Evolutionary conservation across 37 sponge, comb jelly and placozoan genomes (phyloP), one percentile per base, ranked within the genome.

Genomic region (Amphimedon queenslandica): DNA sequence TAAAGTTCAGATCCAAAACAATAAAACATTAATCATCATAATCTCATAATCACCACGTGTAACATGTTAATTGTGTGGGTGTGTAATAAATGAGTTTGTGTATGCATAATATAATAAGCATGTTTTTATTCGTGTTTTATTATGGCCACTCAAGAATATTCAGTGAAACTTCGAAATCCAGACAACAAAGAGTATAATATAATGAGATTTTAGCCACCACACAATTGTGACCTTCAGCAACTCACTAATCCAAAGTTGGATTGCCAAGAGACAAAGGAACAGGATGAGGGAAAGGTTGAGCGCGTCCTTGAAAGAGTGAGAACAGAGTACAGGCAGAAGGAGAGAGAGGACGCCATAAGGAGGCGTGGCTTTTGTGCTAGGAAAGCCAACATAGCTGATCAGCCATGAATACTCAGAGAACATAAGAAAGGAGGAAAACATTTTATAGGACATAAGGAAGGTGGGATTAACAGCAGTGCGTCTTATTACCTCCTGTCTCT

Each of bases 361-460:
- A 88, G 40, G 63, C 55, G 80, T 24, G 90, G 86, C 25, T 82
- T 78, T 58, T 69, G 39, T 28, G 27, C 37, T 6, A 58, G 72
- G 24, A 70, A 60, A 10, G 47, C 32, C 5, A 38, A 80, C 37
- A 82, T 87, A 1, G 90, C 85, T 36, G 90, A 89, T 60, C 74
- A 79, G 6, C 88, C 93, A 3, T 92, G 85, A 84, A 70, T 82
- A 18, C 76, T 92, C 30, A 60, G 32, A n/a, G 92, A 91, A 55
- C 56, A 71, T 32, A 83, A 83, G 51, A 79, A 73, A 37, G 79
- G 78, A 36, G 92, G 92, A 21, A 78, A 82, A 68, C 72, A 75
- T 57, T 92, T 83, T 55, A 42, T 79, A 37, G 88, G 93, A 56
- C 84, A 81, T n/a, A 90, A 87, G 69, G 95, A 94, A 57, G 95